Conservation (phyloP, 2,888 invertebrate species). For the Drosophila quinaria region DNA sequence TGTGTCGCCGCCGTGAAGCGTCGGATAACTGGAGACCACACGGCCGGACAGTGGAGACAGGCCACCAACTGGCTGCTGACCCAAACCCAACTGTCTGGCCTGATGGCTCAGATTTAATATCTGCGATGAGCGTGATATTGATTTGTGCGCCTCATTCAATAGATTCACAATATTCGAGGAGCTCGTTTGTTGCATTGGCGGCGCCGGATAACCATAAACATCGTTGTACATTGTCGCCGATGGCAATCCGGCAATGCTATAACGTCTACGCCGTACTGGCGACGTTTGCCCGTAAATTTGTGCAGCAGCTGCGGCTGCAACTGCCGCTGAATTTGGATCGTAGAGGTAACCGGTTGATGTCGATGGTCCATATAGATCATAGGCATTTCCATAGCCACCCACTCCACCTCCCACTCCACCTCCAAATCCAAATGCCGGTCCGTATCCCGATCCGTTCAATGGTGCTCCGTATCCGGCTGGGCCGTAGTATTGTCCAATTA, state of each 20-base stretch:
- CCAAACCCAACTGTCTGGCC: conserved; percentile 83
- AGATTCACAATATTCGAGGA: conserved; percentile 85
- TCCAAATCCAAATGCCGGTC: conserved; percentile 26
- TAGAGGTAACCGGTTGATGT: conserved; percentile 77
- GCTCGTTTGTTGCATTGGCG: conserved; percentile 82
- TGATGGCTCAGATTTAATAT: conserved; percentile 84
- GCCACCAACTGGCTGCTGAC: neutral
- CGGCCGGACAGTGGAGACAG: conserved; percentile 81
- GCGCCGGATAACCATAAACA: conserved; percentile 83
- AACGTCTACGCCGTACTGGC: conserved; percentile 84
- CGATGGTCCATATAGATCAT: conserved; percentile 83
- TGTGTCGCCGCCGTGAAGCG: conserved; percentile 83
- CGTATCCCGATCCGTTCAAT: conserved; percentile 15
- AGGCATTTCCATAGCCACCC: conserved; percentile 58
- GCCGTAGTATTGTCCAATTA: conserved; percentile 85
- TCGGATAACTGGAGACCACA: conserved; percentile 85
- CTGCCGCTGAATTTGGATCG: conserved; percentile 77
- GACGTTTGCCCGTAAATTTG: conserved; percentile 76
- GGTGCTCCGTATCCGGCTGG: conserved; percentile 43
- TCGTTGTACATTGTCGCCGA: conserved; percentile 85
- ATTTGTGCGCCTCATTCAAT: conserved; percentile 86
- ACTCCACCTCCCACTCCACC: conserved; percentile 40
- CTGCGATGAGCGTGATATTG: conserved; percentile 86
- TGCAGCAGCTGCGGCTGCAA: conserved; percentile 57
- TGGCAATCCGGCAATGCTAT: conserved; percentile 86